Conservation (phyloP, 2,888 invertebrate species). For the Caenorhabditis sp. region DNA sequence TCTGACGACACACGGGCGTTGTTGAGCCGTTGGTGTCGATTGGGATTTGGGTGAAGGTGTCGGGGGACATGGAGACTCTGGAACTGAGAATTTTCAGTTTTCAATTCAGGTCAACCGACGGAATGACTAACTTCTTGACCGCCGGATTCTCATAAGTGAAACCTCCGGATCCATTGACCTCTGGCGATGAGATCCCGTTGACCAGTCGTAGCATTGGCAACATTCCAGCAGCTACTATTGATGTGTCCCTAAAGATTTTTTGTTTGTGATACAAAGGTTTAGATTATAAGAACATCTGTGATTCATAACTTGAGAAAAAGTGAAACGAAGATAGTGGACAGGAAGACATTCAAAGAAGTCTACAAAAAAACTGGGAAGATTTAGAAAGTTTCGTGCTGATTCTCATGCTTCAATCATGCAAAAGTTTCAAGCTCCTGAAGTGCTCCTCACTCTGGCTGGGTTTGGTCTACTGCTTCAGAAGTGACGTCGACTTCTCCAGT, state of each 20-base stretch:
- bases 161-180: constrained; percentile 29
- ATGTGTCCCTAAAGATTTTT: constrained; percentile 76
- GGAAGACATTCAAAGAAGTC: background rate
- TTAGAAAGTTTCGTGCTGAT: background rate
- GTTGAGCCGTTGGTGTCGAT: constrained; percentile 55
- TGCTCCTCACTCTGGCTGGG: constrained; percentile 9
- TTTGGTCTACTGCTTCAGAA: too few species aligned
- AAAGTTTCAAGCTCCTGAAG: background rate
- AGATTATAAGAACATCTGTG: background rate
- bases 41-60: constrained; percentile 43
- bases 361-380: too few species aligned
- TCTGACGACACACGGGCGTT: constrained; percentile 47
- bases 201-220: constrained; percentile 76
- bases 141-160: constrained; percentile 55
- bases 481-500: too few species aligned
- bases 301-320: background rate
- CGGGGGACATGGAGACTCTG: constrained; percentile 41
- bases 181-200: constrained; percentile 64
- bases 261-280: background rate
- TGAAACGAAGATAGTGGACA: background rate
- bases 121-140: constrained; percentile 39
- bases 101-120: background rate
- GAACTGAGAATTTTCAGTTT: background rate
- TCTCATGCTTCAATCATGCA: background rate
- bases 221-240: constrained; percentile 80